Percentiles rank a stretch among this genome's conserved stretches.
Evolutionary conservation across 2,113 vertebrate genomes (phyloP).

Genomic region (Leptobrachium ailaonicum): DNA sequence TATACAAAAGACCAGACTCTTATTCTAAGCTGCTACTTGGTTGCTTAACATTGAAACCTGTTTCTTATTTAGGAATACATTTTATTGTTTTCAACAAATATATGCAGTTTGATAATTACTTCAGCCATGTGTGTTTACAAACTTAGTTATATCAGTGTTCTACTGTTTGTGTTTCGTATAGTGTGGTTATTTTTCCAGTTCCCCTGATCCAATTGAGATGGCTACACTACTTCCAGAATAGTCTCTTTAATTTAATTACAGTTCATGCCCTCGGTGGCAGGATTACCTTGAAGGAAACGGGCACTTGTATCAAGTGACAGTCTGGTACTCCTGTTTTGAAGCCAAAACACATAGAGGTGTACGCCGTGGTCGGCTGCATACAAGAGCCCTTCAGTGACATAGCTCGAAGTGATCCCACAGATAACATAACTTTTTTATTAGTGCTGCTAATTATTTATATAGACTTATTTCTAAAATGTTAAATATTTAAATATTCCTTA

Average conservation of each 20-base stretch:
- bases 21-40: no score
- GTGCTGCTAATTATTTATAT: slow-evolving; percentile 59
- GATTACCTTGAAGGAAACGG: slow-evolving; percentile 64
- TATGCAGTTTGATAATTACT: no score
- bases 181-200: slow-evolving; percentile 41
- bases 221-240: slow-evolving; percentile 52
- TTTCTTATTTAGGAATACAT: no score
- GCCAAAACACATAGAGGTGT: slow-evolving; percentile 57
- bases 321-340: slow-evolving; percentile 68
- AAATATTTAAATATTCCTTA: slow-evolving; percentile 33
- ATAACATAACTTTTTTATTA: slow-evolving; percentile 58
- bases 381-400: slow-evolving; percentile 54
- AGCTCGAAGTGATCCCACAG: slow-evolving; percentile 55
- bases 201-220: slow-evolving; percentile 47
- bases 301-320: slow-evolving; percentile 64
- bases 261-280: slow-evolving; percentile 60
- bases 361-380: slow-evolving; percentile 63
- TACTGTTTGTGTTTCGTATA: slow-evolving; percentile 55
- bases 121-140: no score
- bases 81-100: no score
- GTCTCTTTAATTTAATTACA: slow-evolving; percentile 68
- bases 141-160: neutral
- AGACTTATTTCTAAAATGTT: slow-evolving; percentile 45
- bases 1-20: no score
- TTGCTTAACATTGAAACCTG: no score